Conservation (phyloP, 2,888 invertebrate genomes). For the Epinotia demarniana region DNA sequence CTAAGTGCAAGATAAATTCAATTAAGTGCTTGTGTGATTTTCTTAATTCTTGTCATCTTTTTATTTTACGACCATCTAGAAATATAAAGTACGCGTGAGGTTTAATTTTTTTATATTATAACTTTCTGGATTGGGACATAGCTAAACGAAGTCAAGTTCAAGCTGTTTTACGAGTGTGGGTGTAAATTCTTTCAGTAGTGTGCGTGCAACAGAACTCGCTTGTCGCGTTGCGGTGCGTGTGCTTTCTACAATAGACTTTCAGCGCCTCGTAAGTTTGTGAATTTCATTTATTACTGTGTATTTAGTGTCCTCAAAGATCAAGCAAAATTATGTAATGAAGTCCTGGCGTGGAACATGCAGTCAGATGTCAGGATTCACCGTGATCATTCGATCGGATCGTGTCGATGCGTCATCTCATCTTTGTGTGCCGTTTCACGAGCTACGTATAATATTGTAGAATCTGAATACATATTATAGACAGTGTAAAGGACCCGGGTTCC, state of each 20-base stretch:
- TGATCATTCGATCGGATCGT: slow-evolving; percentile 80
- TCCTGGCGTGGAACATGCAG: slow-evolving; percentile 45
- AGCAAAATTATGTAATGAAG: slow-evolving; percentile 51
- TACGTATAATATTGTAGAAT: slow-evolving; percentile 63
- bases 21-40: slow-evolving; percentile 4
- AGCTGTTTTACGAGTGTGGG: slow-evolving; percentile 53
- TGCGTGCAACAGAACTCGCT: slow-evolving; percentile 77
- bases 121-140: slow-evolving; percentile 28
- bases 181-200: slow-evolving; percentile 64
- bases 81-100: not conserved
- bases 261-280: slow-evolving; percentile 83
- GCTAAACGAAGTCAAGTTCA: slow-evolving; percentile 29
- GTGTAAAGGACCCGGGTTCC: slow-evolving; percentile 34
- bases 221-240: slow-evolving; percentile 81
- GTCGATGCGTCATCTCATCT: slow-evolving; percentile 85
- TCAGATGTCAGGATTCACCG: slow-evolving; percentile 58
- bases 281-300: slow-evolving; percentile 70
- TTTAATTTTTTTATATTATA: slow-evolving; percentile 18
- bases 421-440: slow-evolving; percentile 81
- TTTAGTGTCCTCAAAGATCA: slow-evolving; percentile 58
- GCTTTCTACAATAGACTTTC: slow-evolving; percentile 82
- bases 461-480: slow-evolving; percentile 46
- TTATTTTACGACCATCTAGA: not conserved
- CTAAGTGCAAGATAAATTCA: slow-evolving; percentile 10
- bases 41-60: slow-evolving; percentile 15